These are phyloP conservation scores for Pipa parva DNA, from an alignment of 2,113 vertebrate genomes.

Conservation along the genomic window DNA sequence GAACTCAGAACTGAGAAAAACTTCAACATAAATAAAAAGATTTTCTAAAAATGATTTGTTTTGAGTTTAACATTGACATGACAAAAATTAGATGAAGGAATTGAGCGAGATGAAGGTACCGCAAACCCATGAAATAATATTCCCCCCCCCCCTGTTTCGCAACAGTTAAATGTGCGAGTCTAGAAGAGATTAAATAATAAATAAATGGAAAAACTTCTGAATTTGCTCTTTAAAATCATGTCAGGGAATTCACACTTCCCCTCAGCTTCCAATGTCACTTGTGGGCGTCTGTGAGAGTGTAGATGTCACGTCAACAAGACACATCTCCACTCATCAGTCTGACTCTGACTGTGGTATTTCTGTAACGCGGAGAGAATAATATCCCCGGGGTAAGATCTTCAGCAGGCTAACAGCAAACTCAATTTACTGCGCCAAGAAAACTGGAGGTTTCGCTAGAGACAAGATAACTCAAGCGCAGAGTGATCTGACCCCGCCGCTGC, in stretches of 20 bases:
- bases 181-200: constrained; percentile 48
- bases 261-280: constrained; percentile 54
- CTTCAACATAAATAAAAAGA: no score
- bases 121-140: no score
- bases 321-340: constrained; percentile 56
- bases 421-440: not conserved
- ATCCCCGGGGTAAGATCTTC: constrained; percentile 11
- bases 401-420: constrained; percentile 45
- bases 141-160: no score
- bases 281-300: constrained; percentile 52
- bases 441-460: not conserved
- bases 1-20: no score
- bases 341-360: constrained; percentile 50
- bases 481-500: not conserved
- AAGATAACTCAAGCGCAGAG: not conserved
- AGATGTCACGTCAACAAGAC: constrained; percentile 56
- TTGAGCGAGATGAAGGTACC: no score
- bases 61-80: no score
- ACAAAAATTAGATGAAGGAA: no score
- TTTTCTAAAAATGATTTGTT: no score
- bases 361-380: constrained; percentile 48
- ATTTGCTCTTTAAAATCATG: constrained; percentile 52
- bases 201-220: constrained; percentile 42
- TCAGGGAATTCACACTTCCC: constrained; percentile 58
- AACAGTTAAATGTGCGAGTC: no score